These are phyloP conservation scores for Macroglossus sobrinus DNA, from an alignment of 2,113 vertebrate genomes.

Conservation along the genomic window DNA sequence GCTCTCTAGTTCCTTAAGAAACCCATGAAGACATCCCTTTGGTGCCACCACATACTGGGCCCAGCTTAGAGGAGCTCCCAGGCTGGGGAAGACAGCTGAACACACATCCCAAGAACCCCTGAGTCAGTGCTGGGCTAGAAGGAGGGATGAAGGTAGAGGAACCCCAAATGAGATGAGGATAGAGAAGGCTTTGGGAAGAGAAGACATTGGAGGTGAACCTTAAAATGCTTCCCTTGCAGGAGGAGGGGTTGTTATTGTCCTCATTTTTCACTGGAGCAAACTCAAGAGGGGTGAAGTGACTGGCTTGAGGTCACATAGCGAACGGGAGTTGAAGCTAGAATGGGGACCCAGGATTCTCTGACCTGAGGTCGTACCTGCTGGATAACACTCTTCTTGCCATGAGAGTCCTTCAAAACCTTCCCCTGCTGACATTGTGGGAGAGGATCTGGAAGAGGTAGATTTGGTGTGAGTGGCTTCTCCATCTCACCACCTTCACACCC, in stretches of 20 bases:
- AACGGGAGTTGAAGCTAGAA: neutral
- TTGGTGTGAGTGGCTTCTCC: neutral
- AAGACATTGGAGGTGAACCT: neutral
- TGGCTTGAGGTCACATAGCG: neutral
- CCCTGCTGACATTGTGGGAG: neutral
- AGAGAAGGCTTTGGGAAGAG: neutral
- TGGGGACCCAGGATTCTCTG: neutral
- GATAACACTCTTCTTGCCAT: neutral
- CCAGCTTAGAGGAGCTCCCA: accelerated
- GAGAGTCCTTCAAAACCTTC: neutral
- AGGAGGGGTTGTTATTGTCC: neutral
- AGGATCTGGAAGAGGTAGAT: neutral
- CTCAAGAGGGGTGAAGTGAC: neutral
- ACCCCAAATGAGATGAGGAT: neutral
- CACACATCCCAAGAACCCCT: neutral
- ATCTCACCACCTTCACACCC: too few species aligned
- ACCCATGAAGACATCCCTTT: neutral
- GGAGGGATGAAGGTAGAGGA: neutral
- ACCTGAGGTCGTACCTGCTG: neutral
- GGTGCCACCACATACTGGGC: neutral
- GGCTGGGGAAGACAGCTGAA: neutral
- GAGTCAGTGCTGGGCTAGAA: neutral
- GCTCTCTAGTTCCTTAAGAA: neutral
- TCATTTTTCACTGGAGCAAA: neutral
- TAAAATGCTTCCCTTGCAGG: neutral